Evolutionary conservation across 1,140 invertebrate genomes (phyloP).

Genomic region (Chlorops oryzae): DNA sequence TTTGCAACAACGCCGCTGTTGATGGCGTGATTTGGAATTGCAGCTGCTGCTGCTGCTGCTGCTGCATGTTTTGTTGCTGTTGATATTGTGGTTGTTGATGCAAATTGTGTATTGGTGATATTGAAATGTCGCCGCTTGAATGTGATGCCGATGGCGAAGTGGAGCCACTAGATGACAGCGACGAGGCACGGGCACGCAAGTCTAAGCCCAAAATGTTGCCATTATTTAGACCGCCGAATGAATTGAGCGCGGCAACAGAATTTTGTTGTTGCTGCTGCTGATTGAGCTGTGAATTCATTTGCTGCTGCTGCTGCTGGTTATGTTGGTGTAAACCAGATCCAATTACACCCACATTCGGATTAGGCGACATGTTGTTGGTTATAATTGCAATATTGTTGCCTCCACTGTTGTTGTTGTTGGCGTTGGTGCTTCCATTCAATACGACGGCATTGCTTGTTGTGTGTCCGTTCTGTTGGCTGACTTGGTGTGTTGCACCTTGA

Average conservation of each 20-base stretch:
- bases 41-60: slow-evolving; percentile 15
- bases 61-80: slow-evolving; percentile 21
- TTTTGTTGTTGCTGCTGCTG: slow-evolving; percentile 5
- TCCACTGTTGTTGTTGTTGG: slow-evolving; percentile 14
- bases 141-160: slow-evolving; percentile 62
- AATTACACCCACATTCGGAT: slow-evolving; percentile 42
- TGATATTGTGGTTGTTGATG: slow-evolving; percentile 22
- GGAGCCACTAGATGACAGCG: slow-evolving; percentile 53
- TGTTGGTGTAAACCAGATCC: slow-evolving; percentile 39
- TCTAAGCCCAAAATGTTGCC: slow-evolving; percentile 37
- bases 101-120: slow-evolving; percentile 58
- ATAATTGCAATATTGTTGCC: background rate
- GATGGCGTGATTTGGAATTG: slow-evolving; percentile 12
- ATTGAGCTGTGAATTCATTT: background rate
- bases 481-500: background rate
- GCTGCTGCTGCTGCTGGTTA: slow-evolving; percentile 23
- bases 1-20: slow-evolving; percentile 20
- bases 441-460: no score
- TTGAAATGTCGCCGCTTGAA: slow-evolving; percentile 64
- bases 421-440: no score
- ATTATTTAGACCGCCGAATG: slow-evolving; percentile 12
- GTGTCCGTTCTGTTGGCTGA: no score
- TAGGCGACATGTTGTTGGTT: slow-evolving; percentile 24
- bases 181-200: slow-evolving; percentile 49
- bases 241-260: slow-evolving; percentile 15